Evolutionary conservation across 2,888 invertebrate genomes (phyloP).

Genomic region (Alentia gelatinosa): DNA sequence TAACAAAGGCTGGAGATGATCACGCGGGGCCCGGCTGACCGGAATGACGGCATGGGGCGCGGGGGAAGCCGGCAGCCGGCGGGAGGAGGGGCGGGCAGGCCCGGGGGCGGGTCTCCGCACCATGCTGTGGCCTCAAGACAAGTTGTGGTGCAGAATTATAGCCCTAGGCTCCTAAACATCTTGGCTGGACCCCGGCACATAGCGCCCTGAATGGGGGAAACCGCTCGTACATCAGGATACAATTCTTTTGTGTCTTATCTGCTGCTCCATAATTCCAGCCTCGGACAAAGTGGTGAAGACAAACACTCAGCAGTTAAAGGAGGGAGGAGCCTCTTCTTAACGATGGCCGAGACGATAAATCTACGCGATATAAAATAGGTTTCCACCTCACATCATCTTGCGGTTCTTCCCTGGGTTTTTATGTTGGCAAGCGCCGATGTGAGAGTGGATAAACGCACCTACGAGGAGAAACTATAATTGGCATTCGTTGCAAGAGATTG

Average conservation of each 20-base stretch:
- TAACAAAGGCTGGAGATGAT: conserved; percentile 19
- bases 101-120: neutral
- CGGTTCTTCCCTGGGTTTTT: no score
- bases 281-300: neutral
- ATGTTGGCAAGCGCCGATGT: no score
- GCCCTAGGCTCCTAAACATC: neutral
- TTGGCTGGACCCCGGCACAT: neutral
- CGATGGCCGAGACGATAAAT: neutral
- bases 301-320: neutral
- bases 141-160: neutral
- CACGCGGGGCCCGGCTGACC: neutral
- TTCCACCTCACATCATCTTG: no score
- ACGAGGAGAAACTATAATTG: no score
- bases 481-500: no score
- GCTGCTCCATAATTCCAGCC: neutral
- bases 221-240: neutral
- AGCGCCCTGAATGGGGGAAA: neutral
- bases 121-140: neutral
- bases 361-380: no score
- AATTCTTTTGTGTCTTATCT: neutral
- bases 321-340: neutral
- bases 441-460: no score
- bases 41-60: neutral
- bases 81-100: neutral
- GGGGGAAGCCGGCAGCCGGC: neutral